Evolutionary conservation across 2,113 vertebrate species (phyloP).

Genomic region (Centropus bengalensis): DNA sequence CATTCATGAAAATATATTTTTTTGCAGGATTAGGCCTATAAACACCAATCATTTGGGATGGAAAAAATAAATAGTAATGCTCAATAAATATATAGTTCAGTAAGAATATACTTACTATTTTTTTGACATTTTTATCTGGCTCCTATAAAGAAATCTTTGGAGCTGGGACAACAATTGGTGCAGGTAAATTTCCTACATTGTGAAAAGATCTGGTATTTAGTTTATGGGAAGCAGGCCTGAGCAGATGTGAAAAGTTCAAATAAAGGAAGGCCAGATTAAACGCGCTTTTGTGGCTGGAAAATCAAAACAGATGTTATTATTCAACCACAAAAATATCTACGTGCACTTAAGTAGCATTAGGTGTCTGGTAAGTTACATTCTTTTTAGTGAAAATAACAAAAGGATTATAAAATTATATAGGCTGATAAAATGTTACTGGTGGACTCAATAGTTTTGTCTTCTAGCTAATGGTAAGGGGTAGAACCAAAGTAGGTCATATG

Average conservation of each 20-base stretch:
- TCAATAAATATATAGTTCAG: slow-evolving; percentile 34
- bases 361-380: slow-evolving; percentile 72
- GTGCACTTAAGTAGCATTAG: slow-evolving; percentile 75
- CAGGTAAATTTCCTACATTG: slow-evolving; percentile 81
- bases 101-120: slow-evolving; percentile 67
- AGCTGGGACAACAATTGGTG: slow-evolving; percentile 62
- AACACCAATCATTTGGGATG: background rate
- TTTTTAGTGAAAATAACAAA: slow-evolving; percentile 70
- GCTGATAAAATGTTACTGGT: slow-evolving; percentile 22
- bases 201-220: slow-evolving; percentile 78
- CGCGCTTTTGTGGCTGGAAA: slow-evolving; percentile 79
- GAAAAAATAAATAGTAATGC: slow-evolving; percentile 27
- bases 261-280: slow-evolving; percentile 86
- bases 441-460: background rate
- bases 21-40: background rate
- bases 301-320: slow-evolving; percentile 85
- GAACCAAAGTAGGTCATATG: background rate
- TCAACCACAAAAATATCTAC: slow-evolving; percentile 78
- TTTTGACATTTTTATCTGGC: slow-evolving; percentile 74
- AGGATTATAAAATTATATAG: slow-evolving; percentile 59
- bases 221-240: slow-evolving; percentile 80
- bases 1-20: slow-evolving; percentile 15
- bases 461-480: background rate
- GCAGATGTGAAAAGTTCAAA: slow-evolving; percentile 86
- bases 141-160: slow-evolving; percentile 75